A percentile compares a stretch with the other conserved stretches of the same genome.
phyloP scores from a whole-genome alignment of 2,888 invertebrate genomes.

The Corbicula japonica region DNA sequence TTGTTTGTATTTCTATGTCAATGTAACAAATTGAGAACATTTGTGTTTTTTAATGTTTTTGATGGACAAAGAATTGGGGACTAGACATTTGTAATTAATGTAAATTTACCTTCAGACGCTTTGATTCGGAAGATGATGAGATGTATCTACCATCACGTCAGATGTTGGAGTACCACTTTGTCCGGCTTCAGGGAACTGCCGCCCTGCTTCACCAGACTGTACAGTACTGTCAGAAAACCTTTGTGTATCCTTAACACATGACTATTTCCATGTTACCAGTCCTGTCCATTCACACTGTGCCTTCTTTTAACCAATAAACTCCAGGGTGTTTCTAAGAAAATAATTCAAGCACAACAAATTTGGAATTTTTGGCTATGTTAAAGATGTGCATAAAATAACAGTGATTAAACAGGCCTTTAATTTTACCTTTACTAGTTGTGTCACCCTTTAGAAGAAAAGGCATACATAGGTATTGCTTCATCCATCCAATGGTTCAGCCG shows the following conservation, averaged over 20 bases:
- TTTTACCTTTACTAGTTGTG: too few relatives aligned
- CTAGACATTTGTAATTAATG: not conserved
- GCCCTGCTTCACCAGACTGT: constrained; percentile 59
- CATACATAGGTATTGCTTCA: too few relatives aligned
- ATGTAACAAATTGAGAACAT: not conserved
- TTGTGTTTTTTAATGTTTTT: not conserved
- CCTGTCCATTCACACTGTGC: not conserved
- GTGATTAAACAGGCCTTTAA: not conserved
- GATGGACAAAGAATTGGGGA: not conserved
- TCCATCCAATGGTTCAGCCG: too few relatives aligned
- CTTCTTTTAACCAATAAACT: not conserved
- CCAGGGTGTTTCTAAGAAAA: not conserved
- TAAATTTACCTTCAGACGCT: not conserved
- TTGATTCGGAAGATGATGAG: constrained; percentile 15
- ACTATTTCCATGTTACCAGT: not conserved
- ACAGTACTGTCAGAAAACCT: constrained; percentile 50
- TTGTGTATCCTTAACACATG: constrained; percentile 67
- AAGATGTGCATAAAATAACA: not conserved
- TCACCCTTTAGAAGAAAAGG: too few relatives aligned
- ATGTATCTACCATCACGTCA: constrained; percentile 63
- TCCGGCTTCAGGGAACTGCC: constrained; percentile 53
- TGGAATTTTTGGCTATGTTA: too few relatives aligned
- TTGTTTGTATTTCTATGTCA: not conserved
- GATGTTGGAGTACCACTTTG: constrained; percentile 63
- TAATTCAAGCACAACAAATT: not conserved